Evolutionary conservation across 2,797 vertebrate species (phyloP).

Genomic region (Bryconaethiops microstoma): DNA sequence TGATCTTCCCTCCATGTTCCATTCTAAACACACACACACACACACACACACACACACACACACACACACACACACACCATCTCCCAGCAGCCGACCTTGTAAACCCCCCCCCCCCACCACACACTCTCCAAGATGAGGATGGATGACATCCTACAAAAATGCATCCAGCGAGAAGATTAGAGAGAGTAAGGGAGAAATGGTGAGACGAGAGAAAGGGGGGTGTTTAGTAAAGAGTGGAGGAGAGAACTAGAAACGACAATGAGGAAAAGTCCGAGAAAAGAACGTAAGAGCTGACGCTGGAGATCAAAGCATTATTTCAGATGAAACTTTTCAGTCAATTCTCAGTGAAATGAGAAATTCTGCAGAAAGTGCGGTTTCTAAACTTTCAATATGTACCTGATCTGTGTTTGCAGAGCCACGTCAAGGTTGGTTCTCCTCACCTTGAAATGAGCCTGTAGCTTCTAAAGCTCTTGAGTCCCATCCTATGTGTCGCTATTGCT

Average conservation of each 20-base stretch:
- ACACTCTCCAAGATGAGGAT: constrained; percentile 9
- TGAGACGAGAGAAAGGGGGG: background rate
- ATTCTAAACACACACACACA: no score
- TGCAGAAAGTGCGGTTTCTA: no score
- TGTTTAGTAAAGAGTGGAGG: background rate
- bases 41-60: constrained; percentile 10
- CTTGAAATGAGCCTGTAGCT: no score
- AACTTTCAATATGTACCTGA: no score
- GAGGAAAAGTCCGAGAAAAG: background rate
- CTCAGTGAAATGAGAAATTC: background rate
- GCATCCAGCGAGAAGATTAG: background rate
- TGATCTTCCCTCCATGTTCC: no score
- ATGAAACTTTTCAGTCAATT: background rate
- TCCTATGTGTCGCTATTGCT: no score
- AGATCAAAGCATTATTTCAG: background rate
- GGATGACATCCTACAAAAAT: constrained; percentile 10
- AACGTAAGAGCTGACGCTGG: background rate
- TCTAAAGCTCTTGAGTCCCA: no score
- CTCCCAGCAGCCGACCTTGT: background rate
- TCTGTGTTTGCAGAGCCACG: no score
- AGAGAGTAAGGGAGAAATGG: background rate
- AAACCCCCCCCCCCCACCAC: background rate
- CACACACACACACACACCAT: constrained; percentile 12
- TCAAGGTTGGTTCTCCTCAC: no score
- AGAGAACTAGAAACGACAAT: background rate